Evolutionary conservation across 2,113 vertebrate species (phyloP), one percentile per base, ranked within the genome.

Genomic region (Lepidothrix coronata): DNA sequence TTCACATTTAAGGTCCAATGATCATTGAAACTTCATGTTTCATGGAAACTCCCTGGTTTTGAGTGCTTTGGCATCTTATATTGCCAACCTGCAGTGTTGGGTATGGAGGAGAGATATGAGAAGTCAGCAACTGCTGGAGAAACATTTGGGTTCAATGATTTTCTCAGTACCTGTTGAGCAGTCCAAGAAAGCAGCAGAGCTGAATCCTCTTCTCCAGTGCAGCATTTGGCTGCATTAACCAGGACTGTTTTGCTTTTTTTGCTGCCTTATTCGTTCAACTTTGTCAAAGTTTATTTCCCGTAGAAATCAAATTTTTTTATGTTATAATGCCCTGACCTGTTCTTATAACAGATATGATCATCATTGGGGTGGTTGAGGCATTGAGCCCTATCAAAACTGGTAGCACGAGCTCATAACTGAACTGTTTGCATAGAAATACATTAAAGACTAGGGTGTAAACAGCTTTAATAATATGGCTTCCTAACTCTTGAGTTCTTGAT

Each of bases 1-100:
- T 27, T 54, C 4, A 0, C 8, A 27, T 79, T 72, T 81, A 35
- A 66, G 24, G 41, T 74, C 22, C 4, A 41, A 2, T 0, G 0
- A 37, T 31, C 19, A 24, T 1, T 5, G 5, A 77, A 65, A n/a
- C 17, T 35, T 49, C 27, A 11, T 16, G 3, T 81, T 94, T 83
- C 33, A 2, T 41, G 48, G 41, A 67, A 88, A 39, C 48, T 43
- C 35, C 35, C 18, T 10, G 9, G 12, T 49, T 88, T 70, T 76
- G 35, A 66, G 23, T n/a, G 46, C 44, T 24, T 81, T 4, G 3
- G 3, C 14, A 0, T 51, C 48, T 67, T 39, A 17, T 6, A 3
- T 43, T 65, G 33, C 22, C 71, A 46, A 2, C 18, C 9, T n/a
- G 13, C n/a, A 12, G 9, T 19, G 12, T 2, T 61, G 28, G 44